Base-by-base conservation (phyloP, 2,888 invertebrate genomes). In the Melikaiella ostensackeni region DNA sequence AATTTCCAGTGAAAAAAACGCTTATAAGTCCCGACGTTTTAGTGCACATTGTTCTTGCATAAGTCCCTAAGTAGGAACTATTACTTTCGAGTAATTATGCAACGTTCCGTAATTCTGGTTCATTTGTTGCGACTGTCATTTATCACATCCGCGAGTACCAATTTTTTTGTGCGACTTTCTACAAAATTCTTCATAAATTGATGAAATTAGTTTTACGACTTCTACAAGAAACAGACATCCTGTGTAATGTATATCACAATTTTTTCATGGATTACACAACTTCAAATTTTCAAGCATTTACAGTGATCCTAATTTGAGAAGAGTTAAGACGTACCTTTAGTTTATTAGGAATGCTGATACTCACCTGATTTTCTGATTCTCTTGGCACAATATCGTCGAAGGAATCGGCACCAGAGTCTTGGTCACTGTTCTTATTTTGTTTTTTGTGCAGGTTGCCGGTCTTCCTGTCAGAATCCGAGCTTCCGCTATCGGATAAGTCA, bases 401-500 rank as follows among this genome's bases (percentile, higher is more conserved):
- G 1, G 85, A 86, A 66, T 89, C 87, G 2, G 85, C 86, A 0
- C 88, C 88, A 6, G 89, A 88, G 27, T 88, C 86, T 7, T 74
- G 80, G n/a, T 87, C 87, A 16, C 76, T 75, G 55, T 62, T 62
- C 8, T 79, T 83, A 63, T 74, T 80, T 7, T 78, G 92, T 16
- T 77, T 70, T 30, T 79, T 76, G 66, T 30, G 19, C 0, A 5
- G n/a, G 0, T 46, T 73, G 1, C 21, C 66, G 57, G 75, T 73
- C 74, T 86, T 86, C 42, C 94, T 90, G 55, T 95, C 95, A 88
- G 94, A 94, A 80, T 95, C 95, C 76, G 95, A 95, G 89, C 95
- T 95, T 89, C 94, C 94, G 84, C 94, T 93, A 90, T 95, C 95
- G 63, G 95, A 95, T 33, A 94, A 91, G 89, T 95, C 95, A 1